A percentile compares a stretch with the other conserved stretches of the same genome.
phyloP scores from a whole-genome alignment of 2,797 vertebrate genomes.

The Anguilla obscura region DNA sequence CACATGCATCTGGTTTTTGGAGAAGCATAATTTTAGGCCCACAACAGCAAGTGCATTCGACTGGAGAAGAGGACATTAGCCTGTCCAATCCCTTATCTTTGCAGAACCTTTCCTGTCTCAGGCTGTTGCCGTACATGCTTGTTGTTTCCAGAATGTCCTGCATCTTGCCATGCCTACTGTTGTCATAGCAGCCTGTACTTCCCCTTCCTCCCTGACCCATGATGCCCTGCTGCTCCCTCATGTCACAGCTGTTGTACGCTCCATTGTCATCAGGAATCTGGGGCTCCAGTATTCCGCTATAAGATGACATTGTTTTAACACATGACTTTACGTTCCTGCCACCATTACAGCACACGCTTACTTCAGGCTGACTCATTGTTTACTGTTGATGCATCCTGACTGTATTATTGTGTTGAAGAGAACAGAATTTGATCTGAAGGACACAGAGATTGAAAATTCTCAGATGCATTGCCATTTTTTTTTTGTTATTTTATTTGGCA shows the following conservation, averaged over 20 bases:
- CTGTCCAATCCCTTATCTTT: not conserved
- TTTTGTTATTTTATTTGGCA: not conserved
- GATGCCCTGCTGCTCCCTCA: not conserved
- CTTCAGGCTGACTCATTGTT: not conserved
- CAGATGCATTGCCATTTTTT: not conserved
- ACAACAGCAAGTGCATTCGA: not conserved
- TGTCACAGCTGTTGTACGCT: slow-evolving; percentile 14
- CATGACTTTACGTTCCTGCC: not conserved
- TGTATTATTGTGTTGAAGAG: not conserved
- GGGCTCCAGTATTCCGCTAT: not conserved
- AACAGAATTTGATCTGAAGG: not conserved
- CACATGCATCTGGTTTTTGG: not conserved
- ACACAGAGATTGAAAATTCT: not conserved
- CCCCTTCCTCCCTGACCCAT: not conserved
- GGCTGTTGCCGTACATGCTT: not conserved
- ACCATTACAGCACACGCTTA: not conserved
- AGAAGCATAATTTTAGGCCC: not conserved
- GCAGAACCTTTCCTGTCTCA: not conserved
- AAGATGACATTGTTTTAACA: not conserved
- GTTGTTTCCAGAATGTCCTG: not conserved
- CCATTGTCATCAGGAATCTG: slow-evolving; percentile 19
- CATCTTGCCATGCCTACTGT: not conserved
- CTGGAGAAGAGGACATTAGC: not conserved
- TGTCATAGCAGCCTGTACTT: slow-evolving; percentile 16
- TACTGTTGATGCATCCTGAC: not conserved